Evolutionary conservation across 2,113 vertebrate species (phyloP), one percentile per base, ranked within the genome.

Genomic region (Terrapene triunguis): DNA sequence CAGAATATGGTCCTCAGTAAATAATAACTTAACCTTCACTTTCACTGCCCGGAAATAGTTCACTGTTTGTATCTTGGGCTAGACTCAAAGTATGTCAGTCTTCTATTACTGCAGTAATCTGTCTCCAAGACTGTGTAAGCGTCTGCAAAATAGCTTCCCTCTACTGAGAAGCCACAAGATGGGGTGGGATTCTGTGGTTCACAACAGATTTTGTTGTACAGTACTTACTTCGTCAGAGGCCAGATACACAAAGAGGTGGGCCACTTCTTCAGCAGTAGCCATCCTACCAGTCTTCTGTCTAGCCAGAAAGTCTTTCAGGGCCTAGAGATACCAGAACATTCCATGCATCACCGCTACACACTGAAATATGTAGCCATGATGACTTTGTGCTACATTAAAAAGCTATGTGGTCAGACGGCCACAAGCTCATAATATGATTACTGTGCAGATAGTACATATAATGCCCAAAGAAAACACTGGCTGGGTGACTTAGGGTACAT

Each of bases 221-320:
- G 7, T 9, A 87, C 98, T 98, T 97, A 99, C 99, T 98, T 99
- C 99, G 93, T 99, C 99, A 8, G 99, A 99, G 55, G 99, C 99
- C 98, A 99, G 90, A 96, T 99, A 99, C 16, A 99, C 99, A 51
- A 99, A 99, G 27, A 99, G 98, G 88, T 99, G 93, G 4, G 99
- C 99, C 89, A 99, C 98, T 97, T 99, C 99, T 85, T 99, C 99
- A 1, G 99, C 98, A 4, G 98, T 99, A 86, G 99, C 99, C 98
- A 99, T 97, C 94, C 99, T 98, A 57, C 99, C 99, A 4, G 97
- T 99, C 98, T 98, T 99, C 94, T 99, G 99, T 94, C 99, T 98
- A 57, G 98, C 98, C 96, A 99, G 98, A 90, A 99, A 99, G 95
- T 99, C 98, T 74, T 98, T 99, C 80, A 98, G 82, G n/a, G 99